These are phyloP conservation scores for Sisyra terminalis DNA, from an alignment of 2,888 invertebrate genomes.

Conservation along the genomic window DNA sequence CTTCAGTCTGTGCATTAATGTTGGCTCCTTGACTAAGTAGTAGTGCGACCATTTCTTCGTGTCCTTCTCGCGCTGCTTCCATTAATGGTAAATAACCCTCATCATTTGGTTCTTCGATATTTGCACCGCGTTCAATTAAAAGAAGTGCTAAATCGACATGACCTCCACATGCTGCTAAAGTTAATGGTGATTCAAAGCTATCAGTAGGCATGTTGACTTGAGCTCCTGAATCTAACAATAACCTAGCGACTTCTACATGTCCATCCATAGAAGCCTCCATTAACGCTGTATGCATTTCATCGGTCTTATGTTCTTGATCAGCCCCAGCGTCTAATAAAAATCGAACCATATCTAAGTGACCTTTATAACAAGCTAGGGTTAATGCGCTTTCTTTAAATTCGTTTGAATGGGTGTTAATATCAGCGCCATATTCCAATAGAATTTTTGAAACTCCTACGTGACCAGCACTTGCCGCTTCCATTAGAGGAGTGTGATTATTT, in stretches of 20 bases:
- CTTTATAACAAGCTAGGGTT: slow-evolving; percentile 66
- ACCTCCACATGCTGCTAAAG: slow-evolving; percentile 95
- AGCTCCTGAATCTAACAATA: slow-evolving; percentile 90
- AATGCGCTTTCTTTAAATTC: slow-evolving; percentile 98
- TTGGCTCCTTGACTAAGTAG: slow-evolving; percentile 86
- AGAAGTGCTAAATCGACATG: slow-evolving; percentile 94
- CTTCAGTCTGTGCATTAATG: slow-evolving; percentile 97
- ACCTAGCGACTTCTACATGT: slow-evolving; percentile 90
- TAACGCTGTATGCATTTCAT: slow-evolving; percentile 98
- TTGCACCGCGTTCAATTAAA: slow-evolving; percentile 90
- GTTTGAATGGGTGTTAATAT: slow-evolving; percentile 97
- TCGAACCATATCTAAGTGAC: slow-evolving; percentile 96
- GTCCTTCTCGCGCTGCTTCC: slow-evolving; percentile 98
- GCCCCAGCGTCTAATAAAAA: slow-evolving; percentile 92
- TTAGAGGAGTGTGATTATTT: slow-evolving; percentile 96
- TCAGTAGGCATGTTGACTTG: slow-evolving; percentile 99
- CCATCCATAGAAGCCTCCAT: slow-evolving; percentile 99
- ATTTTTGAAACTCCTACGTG: slow-evolving; percentile 87
- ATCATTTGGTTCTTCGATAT: slow-evolving; percentile 98
- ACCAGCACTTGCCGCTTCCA: slow-evolving; percentile 96
- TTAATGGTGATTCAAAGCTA: slow-evolving; percentile 97
- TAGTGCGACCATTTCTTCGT: slow-evolving; percentile 94
- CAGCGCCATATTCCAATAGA: slow-evolving; percentile 83
- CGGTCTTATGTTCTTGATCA: slow-evolving; percentile 95
- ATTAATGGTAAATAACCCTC: slow-evolving; percentile 98